Evolutionary conservation across 64 coral and sea anemone species (phyloP).

Genomic region (Dendrophyllia cribrosa): DNA sequence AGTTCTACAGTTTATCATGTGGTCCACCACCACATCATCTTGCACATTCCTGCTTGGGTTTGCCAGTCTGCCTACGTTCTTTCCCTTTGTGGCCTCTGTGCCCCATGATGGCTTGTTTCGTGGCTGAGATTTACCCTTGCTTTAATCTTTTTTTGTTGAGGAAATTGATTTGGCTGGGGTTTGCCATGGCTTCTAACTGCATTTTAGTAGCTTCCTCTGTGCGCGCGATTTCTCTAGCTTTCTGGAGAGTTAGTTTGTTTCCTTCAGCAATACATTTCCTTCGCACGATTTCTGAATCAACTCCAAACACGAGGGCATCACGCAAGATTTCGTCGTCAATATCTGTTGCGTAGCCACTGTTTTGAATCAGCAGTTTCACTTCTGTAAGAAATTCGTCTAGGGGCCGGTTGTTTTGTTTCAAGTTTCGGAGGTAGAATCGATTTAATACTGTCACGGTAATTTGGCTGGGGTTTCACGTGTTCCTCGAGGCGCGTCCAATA

Average conservation of each 20-base stretch:
- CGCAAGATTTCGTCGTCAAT: conserved; percentile 53
- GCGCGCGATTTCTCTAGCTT: conserved; percentile 67
- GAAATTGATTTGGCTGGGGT: conserved; percentile 29
- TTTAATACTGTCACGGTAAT: conserved; percentile 37
- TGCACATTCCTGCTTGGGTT: conserved; percentile 15
- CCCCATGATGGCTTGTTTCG: background rate
- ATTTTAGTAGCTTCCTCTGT: conserved; percentile 29
- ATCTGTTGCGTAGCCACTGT: background rate
- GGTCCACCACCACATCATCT: conserved; percentile 56
- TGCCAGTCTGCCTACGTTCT: background rate
- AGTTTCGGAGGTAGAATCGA: background rate
- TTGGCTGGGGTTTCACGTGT: conserved; percentile 26
- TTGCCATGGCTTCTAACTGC: background rate
- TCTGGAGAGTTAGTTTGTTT: conserved; percentile 45
- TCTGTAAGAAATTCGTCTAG: conserved; percentile 8
- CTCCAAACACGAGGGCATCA: conserved; percentile 56
- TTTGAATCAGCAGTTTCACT: conserved; percentile 17
- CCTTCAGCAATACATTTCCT: conserved; percentile 70
- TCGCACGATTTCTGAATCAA: conserved; percentile 21
- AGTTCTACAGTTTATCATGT: conserved; percentile 19
- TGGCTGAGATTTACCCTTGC: conserved; percentile 62
- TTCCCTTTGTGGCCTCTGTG: conserved; percentile 17
- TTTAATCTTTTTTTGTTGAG: conserved; percentile 7
- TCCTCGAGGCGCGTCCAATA: conserved; percentile 1
- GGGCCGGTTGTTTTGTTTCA: background rate